Base-by-base conservation (phyloP, 1,140 invertebrate genomes). In the Branchinecta lindahli region DNA sequence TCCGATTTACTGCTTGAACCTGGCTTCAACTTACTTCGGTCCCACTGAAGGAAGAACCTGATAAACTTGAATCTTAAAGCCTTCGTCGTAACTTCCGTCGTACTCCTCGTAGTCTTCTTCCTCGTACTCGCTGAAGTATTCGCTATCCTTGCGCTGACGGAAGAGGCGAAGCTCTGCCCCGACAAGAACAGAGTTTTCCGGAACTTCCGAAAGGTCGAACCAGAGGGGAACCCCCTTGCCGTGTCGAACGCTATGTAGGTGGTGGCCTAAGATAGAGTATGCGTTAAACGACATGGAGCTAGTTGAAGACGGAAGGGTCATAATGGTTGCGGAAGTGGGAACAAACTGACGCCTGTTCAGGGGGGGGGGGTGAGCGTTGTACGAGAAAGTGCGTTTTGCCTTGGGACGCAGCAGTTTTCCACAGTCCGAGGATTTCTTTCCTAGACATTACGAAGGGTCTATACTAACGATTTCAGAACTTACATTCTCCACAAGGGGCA, bases 201-300 rank as follows among this genome's bases (percentile, higher is more conserved):
- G 85, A 8, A 94, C 86, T 75, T 94, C 90, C 7, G 86, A 85
- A 8, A 94, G 87, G 77, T 96, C 91, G 78, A 97, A 97, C 89
- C 90, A 96, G 15, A 95, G 84, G 61, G 89, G 84, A 75, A 89
- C 85, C 5, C 92, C 91, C 75, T 87, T 85, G 72, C 91, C 89
- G 75, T 94, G 91, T 3, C 90, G 83, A 9, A 61, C 18, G 6
- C 52, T 61, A 20, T 61, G 68, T 8, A 69, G 44, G 8, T 69
- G 21, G 45, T 69, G 68, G 46, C 68, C 68, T 69, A 47, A 20
- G 18, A 61, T 5, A 33, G 33, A 33, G 33, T 5, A 33, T 33
- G 33, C 33, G 33, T 33, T 33, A 33, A 33, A 33, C 33, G 33
- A 33, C 33, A 33, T 33, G 33, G 33, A 33, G 33, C 33, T 33